Conservation (phyloP, 2,113 vertebrate genomes). For the Ammospiza caudacuta region DNA sequence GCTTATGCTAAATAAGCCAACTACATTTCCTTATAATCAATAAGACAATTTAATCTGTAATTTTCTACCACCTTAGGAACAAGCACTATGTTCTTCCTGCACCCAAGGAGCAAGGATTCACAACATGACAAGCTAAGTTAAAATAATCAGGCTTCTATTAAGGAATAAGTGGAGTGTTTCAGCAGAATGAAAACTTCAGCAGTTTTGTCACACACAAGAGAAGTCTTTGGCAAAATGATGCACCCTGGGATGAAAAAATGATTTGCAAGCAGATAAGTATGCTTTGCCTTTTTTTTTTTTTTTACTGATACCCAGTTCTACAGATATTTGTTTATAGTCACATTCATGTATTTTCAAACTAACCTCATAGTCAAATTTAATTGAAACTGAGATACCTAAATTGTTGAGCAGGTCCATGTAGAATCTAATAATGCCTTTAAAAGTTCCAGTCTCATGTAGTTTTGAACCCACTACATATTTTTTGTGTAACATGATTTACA, state of each 20-base stretch:
- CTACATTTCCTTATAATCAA: neutral
- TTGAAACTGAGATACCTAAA: neutral
- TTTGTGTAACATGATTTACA: neutral
- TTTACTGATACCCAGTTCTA: neutral
- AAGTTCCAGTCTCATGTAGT: neutral
- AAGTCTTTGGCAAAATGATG: neutral
- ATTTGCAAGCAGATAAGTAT: neutral
- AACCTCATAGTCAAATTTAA: neutral
- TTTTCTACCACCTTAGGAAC: neutral
- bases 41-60: neutral
- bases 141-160: neutral
- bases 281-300: neutral
- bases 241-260: neutral
- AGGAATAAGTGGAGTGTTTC: neutral
- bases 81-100: neutral
- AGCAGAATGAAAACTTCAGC: neutral
- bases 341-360: neutral
- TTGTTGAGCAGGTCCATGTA: rapidly evolving
- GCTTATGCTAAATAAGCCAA: neutral
- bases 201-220: neutral
- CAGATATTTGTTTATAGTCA: neutral
- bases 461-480: neutral
- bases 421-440: neutral
- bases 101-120: neutral
- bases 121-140: neutral